Evolutionary conservation across 2,113 vertebrate genomes (phyloP), one percentile per base, ranked within the genome.

Genomic region (Numenius arquata): DNA sequence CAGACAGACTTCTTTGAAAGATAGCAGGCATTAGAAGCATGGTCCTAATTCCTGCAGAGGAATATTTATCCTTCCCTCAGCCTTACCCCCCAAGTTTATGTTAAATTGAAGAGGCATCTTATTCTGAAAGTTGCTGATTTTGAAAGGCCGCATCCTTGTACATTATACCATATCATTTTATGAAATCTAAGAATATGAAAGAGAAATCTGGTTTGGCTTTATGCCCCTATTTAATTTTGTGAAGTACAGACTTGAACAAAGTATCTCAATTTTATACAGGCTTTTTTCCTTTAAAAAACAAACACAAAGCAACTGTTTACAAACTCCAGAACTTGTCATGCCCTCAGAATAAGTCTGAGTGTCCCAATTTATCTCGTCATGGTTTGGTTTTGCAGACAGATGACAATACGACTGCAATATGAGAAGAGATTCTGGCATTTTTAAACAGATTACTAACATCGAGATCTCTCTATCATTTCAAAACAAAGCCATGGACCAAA

Each of bases 391-490:
- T 95, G 81, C 58, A 92, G 63, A 85, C 17, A 85, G 53, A 93
- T 68, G 66, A 87, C 66, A 96, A 58, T 62, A 82, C 21, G 61
- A 53, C 36, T 89, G 79, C 53, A 93, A 74, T 23, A 82, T 22
- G 56, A 95, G 90, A 94, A 63, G 41, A 88, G 62, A 85, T 36
- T 93, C 73, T 72, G 66, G 36, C 66, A 81, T 93, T 96, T 88
- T 67, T 61, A 80, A 82, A 81, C 34, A 84, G 80, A 88, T 88
- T 86, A 71, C 77, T 68, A 82, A 73, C 25, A 80, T 2, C 50
- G 58, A 84, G 50, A 75, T 50, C 23, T 83, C 67, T 56, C 55
- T 88, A 48, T 82, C 19, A 83, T 63, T 81, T 84, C 36, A 38
- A 90, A 93, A 93, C 34, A 85, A 89, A 88, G 55, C 32, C 59